Evolutionary conservation across 1,140 invertebrate genomes (phyloP).

Genomic region (Harlomillsia oculata): DNA sequence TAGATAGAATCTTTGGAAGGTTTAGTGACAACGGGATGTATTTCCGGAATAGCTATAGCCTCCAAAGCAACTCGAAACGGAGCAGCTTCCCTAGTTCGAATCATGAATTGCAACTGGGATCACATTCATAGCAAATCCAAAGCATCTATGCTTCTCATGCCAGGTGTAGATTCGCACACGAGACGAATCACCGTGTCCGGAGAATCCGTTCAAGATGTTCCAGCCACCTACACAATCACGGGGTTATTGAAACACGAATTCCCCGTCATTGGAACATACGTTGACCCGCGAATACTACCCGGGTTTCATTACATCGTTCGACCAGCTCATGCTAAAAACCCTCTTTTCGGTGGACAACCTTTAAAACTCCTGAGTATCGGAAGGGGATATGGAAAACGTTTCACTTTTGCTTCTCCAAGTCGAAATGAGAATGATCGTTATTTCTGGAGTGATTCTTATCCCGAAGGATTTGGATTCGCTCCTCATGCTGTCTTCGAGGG

Average conservation of each 20-base stretch:
- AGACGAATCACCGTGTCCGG: slow-evolving; percentile 52
- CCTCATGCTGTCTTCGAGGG: slow-evolving; percentile 34
- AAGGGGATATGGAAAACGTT: slow-evolving; percentile 62
- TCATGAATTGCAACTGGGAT: slow-evolving; percentile 45
- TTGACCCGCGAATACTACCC: slow-evolving; percentile 60
- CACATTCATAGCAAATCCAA: slow-evolving; percentile 36
- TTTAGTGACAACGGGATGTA: slow-evolving; percentile 25
- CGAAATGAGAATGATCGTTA: slow-evolving; percentile 56
- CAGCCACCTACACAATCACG: slow-evolving; percentile 55
- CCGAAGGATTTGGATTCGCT: slow-evolving; percentile 57
- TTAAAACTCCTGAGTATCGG: slow-evolving; percentile 56
- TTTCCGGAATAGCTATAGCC: slow-evolving; percentile 49
- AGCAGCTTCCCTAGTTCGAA: slow-evolving; percentile 44
- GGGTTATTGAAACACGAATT: slow-evolving; percentile 58
- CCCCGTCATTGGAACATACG: slow-evolving; percentile 63
- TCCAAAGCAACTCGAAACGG: slow-evolving; percentile 43
- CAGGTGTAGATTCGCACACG: slow-evolving; percentile 49
- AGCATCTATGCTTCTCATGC: slow-evolving; percentile 48
- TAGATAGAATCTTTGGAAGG: slow-evolving; percentile 42
- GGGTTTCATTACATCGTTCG: slow-evolving; percentile 63
- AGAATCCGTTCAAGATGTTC: slow-evolving; percentile 51
- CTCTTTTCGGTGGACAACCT: slow-evolving; percentile 55
- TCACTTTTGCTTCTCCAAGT: slow-evolving; percentile 59
- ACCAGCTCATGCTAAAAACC: slow-evolving; percentile 50
- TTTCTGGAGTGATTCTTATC: slow-evolving; percentile 68